Evolutionary conservation across 2,113 vertebrate genomes (phyloP).

Genomic region (Gobio gobio): DNA sequence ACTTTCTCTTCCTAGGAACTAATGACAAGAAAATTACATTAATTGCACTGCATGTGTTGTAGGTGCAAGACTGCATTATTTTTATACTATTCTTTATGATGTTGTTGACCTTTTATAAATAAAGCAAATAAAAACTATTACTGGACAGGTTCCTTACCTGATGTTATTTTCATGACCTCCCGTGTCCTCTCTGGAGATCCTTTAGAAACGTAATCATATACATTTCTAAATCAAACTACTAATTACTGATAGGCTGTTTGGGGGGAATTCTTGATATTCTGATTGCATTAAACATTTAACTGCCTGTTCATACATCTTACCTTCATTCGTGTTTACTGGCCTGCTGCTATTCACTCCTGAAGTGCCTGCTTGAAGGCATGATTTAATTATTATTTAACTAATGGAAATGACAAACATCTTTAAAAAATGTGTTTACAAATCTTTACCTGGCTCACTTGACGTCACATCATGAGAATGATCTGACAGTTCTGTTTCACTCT

Average conservation of each 20-base stretch:
- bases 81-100: neutral
- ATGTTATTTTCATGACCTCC: neutral
- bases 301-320: neutral
- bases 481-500: neutral
- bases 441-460: neutral
- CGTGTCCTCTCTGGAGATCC: neutral
- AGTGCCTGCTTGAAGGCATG: slow-evolving; percentile 1
- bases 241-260: neutral
- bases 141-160: neutral
- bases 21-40: neutral
- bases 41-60: neutral
- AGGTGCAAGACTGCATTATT: neutral
- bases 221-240: slow-evolving; percentile 1
- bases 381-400: slow-evolving; percentile 2
- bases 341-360: neutral
- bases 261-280: neutral
- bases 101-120: slow-evolving; percentile 4
- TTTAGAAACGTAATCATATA: no score
- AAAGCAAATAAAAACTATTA: neutral
- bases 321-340: neutral
- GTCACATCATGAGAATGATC: slow-evolving; percentile 3
- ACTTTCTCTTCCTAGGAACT: neutral
- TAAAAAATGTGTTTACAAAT: neutral
- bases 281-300: neutral
- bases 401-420: neutral